Base-by-base conservation (phyloP, 2,888 invertebrate species). In the Zygaena filipendulae region DNA sequence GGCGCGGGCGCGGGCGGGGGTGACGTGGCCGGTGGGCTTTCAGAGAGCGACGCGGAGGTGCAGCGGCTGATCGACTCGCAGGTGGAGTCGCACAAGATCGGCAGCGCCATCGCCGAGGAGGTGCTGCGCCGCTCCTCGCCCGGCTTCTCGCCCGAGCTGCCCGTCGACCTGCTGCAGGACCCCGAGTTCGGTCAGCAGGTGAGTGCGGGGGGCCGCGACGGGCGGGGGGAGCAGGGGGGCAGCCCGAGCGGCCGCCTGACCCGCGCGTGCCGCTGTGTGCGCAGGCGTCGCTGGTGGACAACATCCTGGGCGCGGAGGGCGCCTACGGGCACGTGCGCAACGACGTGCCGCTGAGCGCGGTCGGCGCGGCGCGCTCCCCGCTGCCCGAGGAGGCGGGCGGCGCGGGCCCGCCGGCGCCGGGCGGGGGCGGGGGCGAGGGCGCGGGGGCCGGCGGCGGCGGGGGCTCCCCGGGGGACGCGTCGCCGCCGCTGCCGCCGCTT, bases 81-180 rank as follows among this genome's bases (percentile, higher is more conserved):
- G 45, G 84, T 91, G 30, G 91, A 92, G 64, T 90, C 90, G 22
- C 90, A 90, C 54, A 90, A 91, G 77, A 92, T 93, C 40, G 92
- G 93, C 5, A 82, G 88, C 30, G 88, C 91, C 59, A 91, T 93
- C 49, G 92, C 91, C 0, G 91, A 91, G 42, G 89, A 91, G 59
- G 89, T 87, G 25, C 54, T 89, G 43, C 44, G 59, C 2, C 42
- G 62, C 2, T 41, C 61, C 4, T 51, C 70, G 0, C 11, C 52
- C 0, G 62, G 52, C 13, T 51, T 54, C 37, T 51, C 66, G 3
- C 53, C 64, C 0, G 70, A 68, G 2, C 38, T 67, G 29, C 53
- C 64, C 1, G 33, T 49, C 0, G 67, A 67, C 4, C 16, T 49
- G 16, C 39, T 71, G 18, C 66, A 64, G 23, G 72, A 71, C 7